Evolutionary conservation across 2,888 invertebrate genomes (phyloP).

Genomic region (Drosophila kanekoi): DNA sequence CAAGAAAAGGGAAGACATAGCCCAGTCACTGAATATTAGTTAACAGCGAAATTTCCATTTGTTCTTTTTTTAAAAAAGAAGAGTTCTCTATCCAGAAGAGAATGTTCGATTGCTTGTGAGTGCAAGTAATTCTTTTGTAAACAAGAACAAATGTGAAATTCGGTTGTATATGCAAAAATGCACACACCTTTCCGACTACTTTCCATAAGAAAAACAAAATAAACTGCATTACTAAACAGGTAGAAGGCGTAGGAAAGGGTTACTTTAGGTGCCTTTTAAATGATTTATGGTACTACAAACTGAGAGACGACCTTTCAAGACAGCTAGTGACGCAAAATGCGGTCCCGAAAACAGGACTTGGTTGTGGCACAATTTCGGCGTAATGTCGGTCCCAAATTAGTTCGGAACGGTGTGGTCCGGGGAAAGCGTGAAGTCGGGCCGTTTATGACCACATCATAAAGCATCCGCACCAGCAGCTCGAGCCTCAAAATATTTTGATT

Average conservation of each 20-base stretch:
- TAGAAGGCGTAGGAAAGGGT: constrained; percentile 57
- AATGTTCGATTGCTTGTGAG: no score
- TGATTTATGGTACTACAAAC: constrained; percentile 63
- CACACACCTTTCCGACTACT: constrained; percentile 20
- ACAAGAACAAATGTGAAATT: not conserved
- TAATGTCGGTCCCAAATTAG: constrained; percentile 35
- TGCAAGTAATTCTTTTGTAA: no score
- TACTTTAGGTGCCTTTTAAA: constrained; percentile 19
- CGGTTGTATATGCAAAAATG: constrained; percentile 8
- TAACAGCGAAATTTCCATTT: no score
- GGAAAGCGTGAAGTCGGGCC: constrained; percentile 62
- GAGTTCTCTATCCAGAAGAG: no score
- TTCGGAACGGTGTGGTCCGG: constrained; percentile 27
- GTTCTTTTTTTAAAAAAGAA: no score
- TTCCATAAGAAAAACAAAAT: constrained; percentile 19
- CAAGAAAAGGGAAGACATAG: no score
- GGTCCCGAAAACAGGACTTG: constrained; percentile 17
- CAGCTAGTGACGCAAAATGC: constrained; percentile 64
- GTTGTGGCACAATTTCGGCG: constrained; percentile 24
- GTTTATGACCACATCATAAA: constrained; percentile 78
- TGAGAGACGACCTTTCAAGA: constrained; percentile 27
- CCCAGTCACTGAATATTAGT: no score
- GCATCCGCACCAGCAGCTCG: constrained; percentile 58
- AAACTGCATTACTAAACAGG: constrained; percentile 39
- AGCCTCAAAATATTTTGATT: constrained; percentile 83